Evolutionary conservation across 2,888 invertebrate genomes (phyloP), one percentile per base, ranked within the genome.

Genomic region (Silvanus unidentatus): DNA sequence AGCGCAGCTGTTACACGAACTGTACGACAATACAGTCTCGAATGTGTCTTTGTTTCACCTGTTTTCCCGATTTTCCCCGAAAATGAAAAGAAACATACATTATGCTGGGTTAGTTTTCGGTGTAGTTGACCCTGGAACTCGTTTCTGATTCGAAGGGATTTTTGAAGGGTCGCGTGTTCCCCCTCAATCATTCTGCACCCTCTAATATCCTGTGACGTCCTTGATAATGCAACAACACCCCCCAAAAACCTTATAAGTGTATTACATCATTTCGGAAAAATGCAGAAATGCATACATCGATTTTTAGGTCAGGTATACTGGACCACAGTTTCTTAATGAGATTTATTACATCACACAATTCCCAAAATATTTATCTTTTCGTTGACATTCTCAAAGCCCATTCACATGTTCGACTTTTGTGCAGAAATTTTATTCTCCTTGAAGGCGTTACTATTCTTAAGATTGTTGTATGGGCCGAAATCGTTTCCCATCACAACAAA

Each of bases 151-250:
- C 55, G 56, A 52, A 49, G 50, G 49, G 43, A 28, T 28, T 30
- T 40, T 13, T 43, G 44, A 50, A 55, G 59, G 57, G 59, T 56
- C 53, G 57, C 50, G 52, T 55, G 53, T 60, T 54, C 60, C 63
- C 66, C 61, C 67, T 65, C 70, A 70, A 72, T 72, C 72, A 72
- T 71, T 71, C 67, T 66, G 66, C 68, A 70, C 70, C 72, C 70
- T 69, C 70, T 71, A 70, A 71, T 72, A 71, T 70, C 67, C 67
- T 65, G 60, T 63, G 71, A 72, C 70, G 70, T 68, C 62, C 68
- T 67, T 67, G 68, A 70, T 70, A 69, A 70, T 71, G 69, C 69
- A 68, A 65, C 66, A 64, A 66, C 66, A 65, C 65, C 66, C 66
- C 63, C 60, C 42, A 49, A 40, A 53, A 53, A 58, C 57, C 53